Conservation (phyloP, 2,113 vertebrate species). For the Talpa occidentalis region DNA sequence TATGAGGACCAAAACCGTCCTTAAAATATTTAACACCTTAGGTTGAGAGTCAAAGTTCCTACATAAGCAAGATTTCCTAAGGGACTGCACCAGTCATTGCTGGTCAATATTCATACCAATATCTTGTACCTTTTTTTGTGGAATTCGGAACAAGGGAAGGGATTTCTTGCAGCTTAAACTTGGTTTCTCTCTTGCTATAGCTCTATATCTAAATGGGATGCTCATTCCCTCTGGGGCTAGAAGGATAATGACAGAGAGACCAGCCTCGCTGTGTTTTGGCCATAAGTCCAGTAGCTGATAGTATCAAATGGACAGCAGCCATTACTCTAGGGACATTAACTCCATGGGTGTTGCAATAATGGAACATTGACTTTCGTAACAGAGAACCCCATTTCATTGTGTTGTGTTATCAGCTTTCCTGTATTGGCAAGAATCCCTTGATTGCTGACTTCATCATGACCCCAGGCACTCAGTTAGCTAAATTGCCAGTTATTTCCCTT, state of each 20-base stretch:
- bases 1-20: neutral
- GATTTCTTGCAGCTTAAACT: slow-evolving; percentile 37
- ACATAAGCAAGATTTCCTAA: neutral
- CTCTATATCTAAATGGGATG: neutral
- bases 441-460: slow-evolving; percentile 49
- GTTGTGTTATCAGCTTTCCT: slow-evolving; percentile 27
- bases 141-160: slow-evolving; percentile 13
- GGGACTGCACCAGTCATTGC: neutral
- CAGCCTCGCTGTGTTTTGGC: slow-evolving; percentile 22
- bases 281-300: slow-evolving; percentile 39
- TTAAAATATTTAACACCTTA: slow-evolving; percentile 22
- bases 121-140: neutral
- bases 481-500: slow-evolving; percentile 46
- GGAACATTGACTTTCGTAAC: slow-evolving; percentile 34
- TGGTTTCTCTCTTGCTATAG: neutral
- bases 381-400: slow-evolving; percentile 53
- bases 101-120: slow-evolving; percentile 19
- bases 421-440: slow-evolving; percentile 45
- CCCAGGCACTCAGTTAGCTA: slow-evolving; percentile 16
- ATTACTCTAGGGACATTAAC: slow-evolving; percentile 39
- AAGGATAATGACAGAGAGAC: neutral
- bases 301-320: slow-evolving; percentile 24
- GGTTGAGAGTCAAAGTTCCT: neutral
- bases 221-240: neutral
- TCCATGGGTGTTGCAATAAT: neutral